These are phyloP conservation scores for Heliconius ismenius DNA, from an alignment of 2,888 invertebrate genomes.

Conservation along the genomic window DNA sequence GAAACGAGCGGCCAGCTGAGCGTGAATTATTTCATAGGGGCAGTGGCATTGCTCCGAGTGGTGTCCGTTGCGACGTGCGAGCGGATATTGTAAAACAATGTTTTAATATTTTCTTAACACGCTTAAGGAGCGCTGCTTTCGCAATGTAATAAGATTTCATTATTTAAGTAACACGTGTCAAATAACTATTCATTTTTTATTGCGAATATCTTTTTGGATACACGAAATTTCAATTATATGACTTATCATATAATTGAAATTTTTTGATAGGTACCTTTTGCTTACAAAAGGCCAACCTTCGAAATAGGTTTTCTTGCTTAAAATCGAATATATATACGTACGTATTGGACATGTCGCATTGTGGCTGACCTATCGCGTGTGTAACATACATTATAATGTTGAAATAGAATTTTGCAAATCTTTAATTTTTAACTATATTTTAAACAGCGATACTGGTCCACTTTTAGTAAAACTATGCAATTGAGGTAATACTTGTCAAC, in stretches of 20 bases:
- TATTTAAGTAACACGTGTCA: constrained; percentile 28
- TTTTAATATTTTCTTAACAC: constrained; percentile 45
- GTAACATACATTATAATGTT: neutral
- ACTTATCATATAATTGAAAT: too few species aligned
- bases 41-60: constrained; percentile 69
- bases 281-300: neutral
- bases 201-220: constrained; percentile 16
- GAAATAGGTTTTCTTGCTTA: constrained; percentile 6
- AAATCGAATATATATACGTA: neutral
- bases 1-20: constrained; percentile 74
- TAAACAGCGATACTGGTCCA: neutral
- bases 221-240: constrained; percentile 7
- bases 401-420: neutral
- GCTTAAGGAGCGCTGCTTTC: constrained; percentile 34
- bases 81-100: constrained; percentile 56
- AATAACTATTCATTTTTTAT: constrained; percentile 24
- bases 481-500: too few species aligned
- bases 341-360: neutral
- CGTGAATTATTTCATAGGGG: constrained; percentile 78
- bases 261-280: too few species aligned
- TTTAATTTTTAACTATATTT: neutral
- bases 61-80: constrained; percentile 62
- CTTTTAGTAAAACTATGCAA: neutral
- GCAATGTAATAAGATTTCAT: constrained; percentile 37
- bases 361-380: constrained; percentile 1